phyloP scores from a whole-genome alignment of 2,113 vertebrate genomes.

The Xiphophorus hellerii region DNA sequence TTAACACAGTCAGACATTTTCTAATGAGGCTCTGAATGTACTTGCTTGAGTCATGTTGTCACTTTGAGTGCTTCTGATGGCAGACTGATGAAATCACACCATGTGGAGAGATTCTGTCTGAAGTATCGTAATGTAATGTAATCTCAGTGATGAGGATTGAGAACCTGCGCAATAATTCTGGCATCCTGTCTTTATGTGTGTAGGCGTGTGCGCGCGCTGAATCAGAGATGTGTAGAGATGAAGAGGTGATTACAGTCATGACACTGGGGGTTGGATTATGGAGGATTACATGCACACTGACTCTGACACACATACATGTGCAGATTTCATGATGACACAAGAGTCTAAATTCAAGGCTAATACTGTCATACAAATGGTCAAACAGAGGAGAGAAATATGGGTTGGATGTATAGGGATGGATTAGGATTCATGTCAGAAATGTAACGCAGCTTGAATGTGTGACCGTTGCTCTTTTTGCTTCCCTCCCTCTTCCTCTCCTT shows the following conservation, averaged over 20 bases:
- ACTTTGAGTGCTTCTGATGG: neutral
- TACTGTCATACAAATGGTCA: slow-evolving; percentile 55
- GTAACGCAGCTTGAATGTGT: slow-evolving; percentile 47
- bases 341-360: slow-evolving; percentile 53
- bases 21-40: too few species aligned
- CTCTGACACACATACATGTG: slow-evolving; percentile 20
- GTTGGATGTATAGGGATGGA: slow-evolving; percentile 41
- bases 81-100: slow-evolving; percentile 8
- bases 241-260: slow-evolving; percentile 71
- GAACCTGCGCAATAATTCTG: slow-evolving; percentile 32
- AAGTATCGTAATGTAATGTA: slow-evolving; percentile 41
- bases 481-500: neutral
- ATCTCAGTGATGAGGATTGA: slow-evolving; percentile 31
- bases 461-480: slow-evolving; percentile 37
- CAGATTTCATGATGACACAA: slow-evolving; percentile 26
- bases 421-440: slow-evolving; percentile 59
- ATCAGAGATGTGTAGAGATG: slow-evolving; percentile 56
- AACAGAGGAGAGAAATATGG: slow-evolving; percentile 24
- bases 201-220: slow-evolving; percentile 18
- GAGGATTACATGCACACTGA: slow-evolving; percentile 66
- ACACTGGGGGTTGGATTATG: slow-evolving; percentile 69
- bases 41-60: neutral
- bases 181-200: slow-evolving; percentile 23
- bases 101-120: neutral
- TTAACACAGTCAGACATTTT: too few species aligned